Evolutionary conservation across 2,888 invertebrate genomes (phyloP).

Genomic region (Rhingia campestris): DNA sequence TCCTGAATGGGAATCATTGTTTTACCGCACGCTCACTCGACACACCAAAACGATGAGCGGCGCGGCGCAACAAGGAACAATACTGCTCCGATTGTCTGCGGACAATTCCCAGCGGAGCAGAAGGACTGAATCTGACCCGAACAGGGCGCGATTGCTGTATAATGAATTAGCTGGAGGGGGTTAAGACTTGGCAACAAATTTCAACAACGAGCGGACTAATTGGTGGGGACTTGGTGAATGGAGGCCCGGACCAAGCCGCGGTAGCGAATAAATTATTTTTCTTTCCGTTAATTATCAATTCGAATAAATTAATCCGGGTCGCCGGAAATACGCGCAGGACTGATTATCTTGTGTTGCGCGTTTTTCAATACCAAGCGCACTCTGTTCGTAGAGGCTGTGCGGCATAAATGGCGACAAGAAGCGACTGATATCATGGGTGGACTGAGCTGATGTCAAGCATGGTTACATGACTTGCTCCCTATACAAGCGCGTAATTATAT

Average conservation of each 20-base stretch:
- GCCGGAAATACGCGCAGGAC: constrained; percentile 44
- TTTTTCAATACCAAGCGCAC: neutral
- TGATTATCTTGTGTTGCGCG: constrained; percentile 43
- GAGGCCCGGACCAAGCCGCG: constrained; percentile 43
- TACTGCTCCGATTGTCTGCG: constrained; percentile 24
- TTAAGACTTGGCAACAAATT: constrained; percentile 45
- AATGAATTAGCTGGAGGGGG: constrained; percentile 52
- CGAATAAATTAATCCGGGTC: constrained; percentile 67
- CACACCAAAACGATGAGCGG: constrained; percentile 13
- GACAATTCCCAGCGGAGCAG: constrained; percentile 42
- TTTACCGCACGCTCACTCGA: constrained; percentile 31
- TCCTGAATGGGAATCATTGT: constrained; percentile 61
- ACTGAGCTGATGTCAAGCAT: too few relatives aligned
- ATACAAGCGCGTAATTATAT: too few relatives aligned
- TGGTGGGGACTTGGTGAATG: constrained; percentile 56
- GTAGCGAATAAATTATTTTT: constrained; percentile 65
- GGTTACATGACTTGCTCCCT: too few relatives aligned
- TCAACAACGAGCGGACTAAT: constrained; percentile 48
- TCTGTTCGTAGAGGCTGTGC: neutral
- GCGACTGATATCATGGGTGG: too few relatives aligned
- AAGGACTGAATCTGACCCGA: constrained; percentile 38
- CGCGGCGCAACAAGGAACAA: constrained; percentile 40
- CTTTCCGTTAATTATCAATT: constrained; percentile 64
- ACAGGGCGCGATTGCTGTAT: constrained; percentile 21
- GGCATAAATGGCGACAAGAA: too few relatives aligned